A percentile compares a stretch with the other conserved stretches of the same genome.
Evolutionary conservation across 2,888 invertebrate species (phyloP).

Genomic region (Mimas tiliae): DNA sequence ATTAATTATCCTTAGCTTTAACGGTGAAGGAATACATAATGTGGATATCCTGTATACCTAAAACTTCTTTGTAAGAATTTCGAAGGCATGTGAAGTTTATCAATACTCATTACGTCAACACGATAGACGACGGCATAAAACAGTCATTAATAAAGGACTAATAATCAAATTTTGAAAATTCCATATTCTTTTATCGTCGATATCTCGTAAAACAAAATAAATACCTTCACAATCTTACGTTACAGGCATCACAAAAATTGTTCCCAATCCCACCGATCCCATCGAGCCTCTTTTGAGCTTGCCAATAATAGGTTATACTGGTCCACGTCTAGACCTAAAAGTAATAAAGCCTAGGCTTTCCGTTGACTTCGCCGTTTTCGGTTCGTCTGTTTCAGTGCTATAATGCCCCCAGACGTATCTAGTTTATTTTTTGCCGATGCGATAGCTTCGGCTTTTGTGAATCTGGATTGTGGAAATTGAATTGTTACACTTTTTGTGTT

Average conservation of each 20-base stretch:
- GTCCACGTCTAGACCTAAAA: constrained; percentile 30
- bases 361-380: constrained; percentile 22
- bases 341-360: constrained; percentile 29
- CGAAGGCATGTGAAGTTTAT: too few species aligned
- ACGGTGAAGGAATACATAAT: too few species aligned
- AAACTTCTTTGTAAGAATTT: too few species aligned
- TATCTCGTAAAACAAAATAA: constrained; percentile 38
- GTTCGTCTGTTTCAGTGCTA: constrained; percentile 13
- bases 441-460: background rate
- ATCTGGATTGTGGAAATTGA: background rate
- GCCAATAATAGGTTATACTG: constrained; percentile 31
- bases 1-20: too few species aligned
- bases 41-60: too few species aligned
- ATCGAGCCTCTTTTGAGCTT: constrained; percentile 30
- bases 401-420: constrained; percentile 6
- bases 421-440: constrained; percentile 1
- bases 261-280: constrained; percentile 31
- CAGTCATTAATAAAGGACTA: too few species aligned
- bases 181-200: constrained; percentile 16
- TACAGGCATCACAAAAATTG: constrained; percentile 50
- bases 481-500: background rate
- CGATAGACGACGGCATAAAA: too few species aligned
- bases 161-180: too few species aligned
- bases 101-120: too few species aligned
- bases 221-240: constrained; percentile 43